Percentiles rank a stretch among this genome's conserved stretches.
Conservation (phyloP, 2,797 vertebrate genomes). For the Leontocebus nigricollis region DNA sequence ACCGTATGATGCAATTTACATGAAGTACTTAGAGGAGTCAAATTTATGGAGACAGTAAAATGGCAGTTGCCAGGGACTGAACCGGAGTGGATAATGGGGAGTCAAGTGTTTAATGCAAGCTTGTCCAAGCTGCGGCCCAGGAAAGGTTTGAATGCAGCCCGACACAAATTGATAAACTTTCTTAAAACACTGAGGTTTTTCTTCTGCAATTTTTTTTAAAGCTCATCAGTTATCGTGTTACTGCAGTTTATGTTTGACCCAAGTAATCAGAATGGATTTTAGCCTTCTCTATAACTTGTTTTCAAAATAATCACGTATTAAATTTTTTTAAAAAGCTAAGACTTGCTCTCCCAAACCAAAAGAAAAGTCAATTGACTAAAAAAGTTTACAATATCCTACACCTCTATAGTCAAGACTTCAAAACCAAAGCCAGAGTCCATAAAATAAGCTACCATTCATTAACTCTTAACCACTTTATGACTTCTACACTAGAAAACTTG, state of each 20-base stretch:
- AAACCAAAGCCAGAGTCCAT: neutral
- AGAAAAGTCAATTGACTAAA: neutral
- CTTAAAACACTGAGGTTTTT: too few relatives aligned
- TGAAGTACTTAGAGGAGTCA: neutral
- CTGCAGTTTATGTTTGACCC: too few relatives aligned
- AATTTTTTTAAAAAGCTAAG: neutral
- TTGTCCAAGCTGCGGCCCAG: too few relatives aligned
- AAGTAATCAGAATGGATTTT: neutral
- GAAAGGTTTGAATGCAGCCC: too few relatives aligned
- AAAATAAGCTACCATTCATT: neutral
- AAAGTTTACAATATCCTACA: constrained; percentile 4
- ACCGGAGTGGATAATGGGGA: too few relatives aligned
- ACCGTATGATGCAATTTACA: neutral
- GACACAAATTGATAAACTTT: too few relatives aligned
- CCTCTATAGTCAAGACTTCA: neutral
- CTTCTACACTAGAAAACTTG: neutral
- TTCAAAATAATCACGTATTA: neutral
- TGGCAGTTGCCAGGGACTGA: neutral
- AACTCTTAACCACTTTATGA: neutral
- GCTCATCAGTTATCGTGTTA: too few relatives aligned
- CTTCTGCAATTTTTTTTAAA: too few relatives aligned
- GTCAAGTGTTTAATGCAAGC: neutral
- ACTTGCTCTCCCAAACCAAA: neutral
- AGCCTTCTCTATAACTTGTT: neutral
- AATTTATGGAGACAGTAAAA: neutral